Base-by-base conservation (phyloP, 2,797 vertebrate genomes). In the Taeniopygia guttata region DNA sequence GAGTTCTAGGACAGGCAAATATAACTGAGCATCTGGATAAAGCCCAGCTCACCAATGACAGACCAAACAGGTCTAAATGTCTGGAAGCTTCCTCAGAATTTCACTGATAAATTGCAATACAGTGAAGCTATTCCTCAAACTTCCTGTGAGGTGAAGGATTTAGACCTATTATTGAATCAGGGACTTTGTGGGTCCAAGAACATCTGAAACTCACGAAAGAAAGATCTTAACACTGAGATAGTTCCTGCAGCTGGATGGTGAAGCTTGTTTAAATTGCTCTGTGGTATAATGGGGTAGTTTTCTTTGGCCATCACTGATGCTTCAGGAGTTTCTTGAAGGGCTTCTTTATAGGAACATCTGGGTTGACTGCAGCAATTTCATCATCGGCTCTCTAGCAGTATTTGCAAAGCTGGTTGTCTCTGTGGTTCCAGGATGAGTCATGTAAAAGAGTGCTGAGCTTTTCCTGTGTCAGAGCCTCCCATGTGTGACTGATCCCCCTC, bases 291-390 rank as follows among this genome's bases (percentile, higher is more conserved):
- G 55, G 43, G 73, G 73, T 95, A 91, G 69, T 95, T 96, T 96
- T 91, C 87, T 91, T 94, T 95, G 92, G 82, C 89, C 48, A 67
- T 86, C 79, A 46, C 15, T 46, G 49, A 51, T 78, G 63, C 63
- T 84, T 72, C 79, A 94, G 58, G 69, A 90, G 48, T 91, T 94
- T 96, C 93, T 96, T 82, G 67, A 95, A 95, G 94, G 59, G 16
- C 48, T 93, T 89, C 81, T 92, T 95, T 89, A 84, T 66, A 69
- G 73, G 66, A 89, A 92, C 36, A 69, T 89, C 84, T 95, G 95
- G 48, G 36, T 90, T 83, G 73, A 25, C 51, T 58, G 48, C 25
- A 79, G 59, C 51, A 87, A 63, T 96, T 92, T 94, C 91, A 88
- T 93, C 85, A 94, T 32, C 2, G 7, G 1, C 25, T 91, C 62